Evolutionary conservation across 1,140 invertebrate genomes (phyloP).

Genomic region (Sarcophaga bullata): DNA sequence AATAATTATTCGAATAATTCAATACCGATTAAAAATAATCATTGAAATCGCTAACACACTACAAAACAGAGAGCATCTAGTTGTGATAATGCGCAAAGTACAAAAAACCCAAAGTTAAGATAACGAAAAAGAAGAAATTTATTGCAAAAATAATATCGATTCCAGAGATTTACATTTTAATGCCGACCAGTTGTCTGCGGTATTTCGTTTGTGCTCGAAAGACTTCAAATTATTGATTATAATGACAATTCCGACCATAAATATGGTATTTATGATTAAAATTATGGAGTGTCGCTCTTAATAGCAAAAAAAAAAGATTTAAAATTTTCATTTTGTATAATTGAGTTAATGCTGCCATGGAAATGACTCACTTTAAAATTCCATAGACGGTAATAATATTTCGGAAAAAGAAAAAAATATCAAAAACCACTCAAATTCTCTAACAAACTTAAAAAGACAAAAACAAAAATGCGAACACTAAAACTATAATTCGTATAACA

Average conservation of each 20-base stretch:
- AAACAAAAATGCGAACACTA: conserved; percentile 13
- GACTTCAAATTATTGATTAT: too few species aligned
- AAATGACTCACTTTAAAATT: conserved; percentile 1
- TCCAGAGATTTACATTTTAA: conserved; percentile 15
- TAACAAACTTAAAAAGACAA: not conserved
- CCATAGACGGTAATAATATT: not conserved
- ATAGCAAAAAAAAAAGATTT: not conserved
- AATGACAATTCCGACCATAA: too few species aligned
- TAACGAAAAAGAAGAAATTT: conserved; percentile 1
- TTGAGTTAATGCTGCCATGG: not conserved
- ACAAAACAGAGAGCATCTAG: not conserved
- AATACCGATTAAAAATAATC: not conserved
- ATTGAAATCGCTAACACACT: not conserved
- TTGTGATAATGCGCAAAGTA: not conserved
- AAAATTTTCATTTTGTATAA: not conserved
- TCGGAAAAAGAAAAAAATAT: not conserved
- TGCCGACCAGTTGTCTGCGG: conserved; percentile 7
- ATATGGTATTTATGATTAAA: not conserved
- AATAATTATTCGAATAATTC: conserved; percentile 5
- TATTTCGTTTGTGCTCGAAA: not conserved
- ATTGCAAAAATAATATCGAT: not conserved
- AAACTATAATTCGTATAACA: not conserved
- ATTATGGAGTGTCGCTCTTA: too few species aligned
- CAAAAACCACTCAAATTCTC: conserved; percentile 31
- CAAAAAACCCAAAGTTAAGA: not conserved